These are phyloP conservation scores for Drosophila sp. DNA, from an alignment of 1,140 invertebrate genomes.

Conservation along the genomic window DNA sequence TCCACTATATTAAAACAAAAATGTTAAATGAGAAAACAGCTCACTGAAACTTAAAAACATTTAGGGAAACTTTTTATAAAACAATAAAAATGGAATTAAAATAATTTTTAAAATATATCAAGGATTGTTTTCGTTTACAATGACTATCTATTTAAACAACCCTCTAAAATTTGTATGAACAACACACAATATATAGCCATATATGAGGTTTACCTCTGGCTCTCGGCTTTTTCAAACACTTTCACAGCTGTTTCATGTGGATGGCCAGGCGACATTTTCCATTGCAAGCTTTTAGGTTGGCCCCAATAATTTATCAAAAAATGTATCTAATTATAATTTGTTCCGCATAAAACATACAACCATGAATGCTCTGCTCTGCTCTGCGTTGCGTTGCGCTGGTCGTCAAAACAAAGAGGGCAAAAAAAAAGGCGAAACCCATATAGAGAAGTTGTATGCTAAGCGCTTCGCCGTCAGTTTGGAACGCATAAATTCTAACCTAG, in stretches of 20 bases:
- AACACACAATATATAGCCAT: neutral
- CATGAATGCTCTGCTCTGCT: conserved; percentile 41
- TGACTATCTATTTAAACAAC: neutral
- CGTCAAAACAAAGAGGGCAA: neutral
- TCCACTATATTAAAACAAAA: no score
- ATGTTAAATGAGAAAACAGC: no score
- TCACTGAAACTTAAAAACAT: no score
- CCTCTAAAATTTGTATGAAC: neutral
- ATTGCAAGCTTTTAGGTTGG: conserved; percentile 35
- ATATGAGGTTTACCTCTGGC: conserved; percentile 13
- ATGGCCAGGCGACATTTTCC: neutral
- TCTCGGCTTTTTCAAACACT: neutral
- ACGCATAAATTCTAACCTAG: conserved; percentile 63
- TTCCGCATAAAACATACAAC: conserved; percentile 39
- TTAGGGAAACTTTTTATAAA: no score
- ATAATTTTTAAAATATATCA: no score
- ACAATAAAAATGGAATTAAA: no score
- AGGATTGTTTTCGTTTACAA: no score
- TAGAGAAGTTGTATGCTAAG: conserved; percentile 59
- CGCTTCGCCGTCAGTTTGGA: conserved; percentile 62
- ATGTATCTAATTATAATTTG: conserved; percentile 77
- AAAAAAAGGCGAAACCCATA: conserved; percentile 1
- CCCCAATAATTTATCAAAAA: conserved; percentile 38
- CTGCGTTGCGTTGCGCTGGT: neutral
- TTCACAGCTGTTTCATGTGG: neutral